Percentiles rank a stretch among this genome's conserved stretches.
These are phyloP conservation scores for Heliconius ethilla DNA, from an alignment of 2,888 invertebrate species.

Conservation along the genomic window DNA sequence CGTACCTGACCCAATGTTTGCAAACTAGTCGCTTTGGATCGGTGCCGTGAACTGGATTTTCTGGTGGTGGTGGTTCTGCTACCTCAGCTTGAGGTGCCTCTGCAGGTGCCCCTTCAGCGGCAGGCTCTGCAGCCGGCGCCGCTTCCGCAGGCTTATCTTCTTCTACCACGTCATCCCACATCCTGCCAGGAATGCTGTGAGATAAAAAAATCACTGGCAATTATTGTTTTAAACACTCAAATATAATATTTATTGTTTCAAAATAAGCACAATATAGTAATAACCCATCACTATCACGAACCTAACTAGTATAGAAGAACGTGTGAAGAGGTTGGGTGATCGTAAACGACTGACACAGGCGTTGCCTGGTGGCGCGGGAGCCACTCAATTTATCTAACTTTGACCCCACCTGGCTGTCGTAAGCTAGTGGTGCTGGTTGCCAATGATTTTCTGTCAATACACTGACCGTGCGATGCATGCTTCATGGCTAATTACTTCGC, in stretches of 20 bases:
- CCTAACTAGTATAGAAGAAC: constrained; percentile 71
- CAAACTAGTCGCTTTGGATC: constrained; percentile 87
- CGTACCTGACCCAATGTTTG: constrained; percentile 91
- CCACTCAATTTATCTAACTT: constrained; percentile 78
- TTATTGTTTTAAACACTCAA: constrained; percentile 40
- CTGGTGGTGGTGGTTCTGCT: constrained; percentile 73
- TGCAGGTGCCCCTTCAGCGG: constrained; percentile 50
- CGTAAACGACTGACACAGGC: constrained; percentile 69
- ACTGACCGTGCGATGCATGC: constrained; percentile 70
- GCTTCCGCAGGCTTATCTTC: constrained; percentile 61
- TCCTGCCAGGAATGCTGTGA: constrained; percentile 69
- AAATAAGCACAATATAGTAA: constrained; percentile 36
- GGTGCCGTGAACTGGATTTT: constrained; percentile 68
- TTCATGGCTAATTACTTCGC: constrained; percentile 67
- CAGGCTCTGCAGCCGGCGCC: constrained; percentile 51
- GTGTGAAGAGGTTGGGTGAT: constrained; percentile 76
- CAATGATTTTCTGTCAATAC: constrained; percentile 80
- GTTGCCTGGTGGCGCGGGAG: constrained; percentile 63
- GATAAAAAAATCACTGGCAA: constrained; percentile 62
- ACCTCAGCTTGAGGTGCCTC: constrained; percentile 69
- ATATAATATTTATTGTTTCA: constrained; percentile 14
- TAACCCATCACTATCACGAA: constrained; percentile 55
- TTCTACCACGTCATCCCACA: constrained; percentile 83
- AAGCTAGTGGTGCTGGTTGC: constrained; percentile 66
- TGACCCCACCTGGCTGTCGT: constrained; percentile 77